Percentiles rank a stretch among this genome's conserved stretches.
These are phyloP conservation scores for Oryzias javanicus DNA, from an alignment of 2,113 vertebrate genomes.

Conservation along the genomic window DNA sequence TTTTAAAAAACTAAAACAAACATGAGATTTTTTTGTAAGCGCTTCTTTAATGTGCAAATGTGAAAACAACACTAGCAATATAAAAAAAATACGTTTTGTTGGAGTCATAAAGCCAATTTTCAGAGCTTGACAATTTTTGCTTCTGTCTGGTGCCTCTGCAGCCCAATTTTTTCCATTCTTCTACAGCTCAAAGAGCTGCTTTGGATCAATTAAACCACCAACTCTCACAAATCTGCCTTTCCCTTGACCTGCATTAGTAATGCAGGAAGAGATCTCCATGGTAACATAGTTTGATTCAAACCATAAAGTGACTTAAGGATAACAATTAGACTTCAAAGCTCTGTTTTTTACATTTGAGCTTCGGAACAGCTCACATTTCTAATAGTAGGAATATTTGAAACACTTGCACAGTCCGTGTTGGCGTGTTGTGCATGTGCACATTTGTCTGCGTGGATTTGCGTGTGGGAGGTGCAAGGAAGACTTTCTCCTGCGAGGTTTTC, in stretches of 20 bases:
- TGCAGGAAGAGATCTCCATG: slow-evolving; percentile 53
- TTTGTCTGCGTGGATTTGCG: slow-evolving; percentile 12
- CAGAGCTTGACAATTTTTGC: slow-evolving; percentile 10
- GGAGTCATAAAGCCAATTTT: slow-evolving; percentile 22
- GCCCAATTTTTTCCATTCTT: slow-evolving; percentile 11
- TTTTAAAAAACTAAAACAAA: not conserved
- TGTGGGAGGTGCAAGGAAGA: slow-evolving; percentile 39
- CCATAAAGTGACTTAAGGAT: slow-evolving; percentile 53
- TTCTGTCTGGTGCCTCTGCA: slow-evolving; percentile 17
- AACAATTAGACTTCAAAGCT: slow-evolving; percentile 30
- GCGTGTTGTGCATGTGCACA: not conserved
- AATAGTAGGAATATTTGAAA: slow-evolving; percentile 8
- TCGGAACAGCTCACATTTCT: too few species aligned
- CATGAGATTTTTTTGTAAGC: not conserved
- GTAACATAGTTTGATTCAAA: slow-evolving; percentile 65
- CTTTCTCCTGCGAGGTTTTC: slow-evolving; percentile 48
- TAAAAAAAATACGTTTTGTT: too few species aligned
- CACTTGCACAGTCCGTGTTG: slow-evolving; percentile 7
- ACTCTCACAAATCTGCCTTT: slow-evolving; percentile 37
- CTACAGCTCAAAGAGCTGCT: slow-evolving; percentile 18
- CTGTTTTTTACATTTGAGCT: too few species aligned
- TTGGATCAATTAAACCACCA: slow-evolving; percentile 18
- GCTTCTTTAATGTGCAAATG: too few species aligned
- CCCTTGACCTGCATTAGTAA: slow-evolving; percentile 25
- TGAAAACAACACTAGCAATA: too few species aligned